phyloP scores from a whole-genome alignment of 2,113 vertebrate species.

The Grammomys surdaster region DNA sequence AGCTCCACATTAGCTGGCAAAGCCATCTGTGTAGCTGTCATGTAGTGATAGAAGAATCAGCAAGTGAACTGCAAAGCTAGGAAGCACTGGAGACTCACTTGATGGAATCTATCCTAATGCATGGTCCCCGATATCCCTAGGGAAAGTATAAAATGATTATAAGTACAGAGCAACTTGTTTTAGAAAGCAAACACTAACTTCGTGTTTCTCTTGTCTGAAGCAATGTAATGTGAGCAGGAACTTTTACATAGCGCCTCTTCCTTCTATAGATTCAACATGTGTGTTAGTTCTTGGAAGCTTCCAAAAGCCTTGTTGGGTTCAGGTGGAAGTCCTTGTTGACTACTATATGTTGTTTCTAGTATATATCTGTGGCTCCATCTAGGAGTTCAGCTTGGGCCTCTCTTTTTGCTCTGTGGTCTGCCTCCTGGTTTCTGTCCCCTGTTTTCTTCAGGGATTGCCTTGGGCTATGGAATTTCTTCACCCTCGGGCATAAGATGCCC shows the following conservation, averaged over 20 bases:
- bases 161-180: neutral
- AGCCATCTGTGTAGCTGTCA: constrained; percentile 24
- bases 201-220: neutral
- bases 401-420: neutral
- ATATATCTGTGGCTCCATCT: accelerated
- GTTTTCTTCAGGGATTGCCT: neutral
- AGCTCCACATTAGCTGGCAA: neutral
- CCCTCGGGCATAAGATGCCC: neutral
- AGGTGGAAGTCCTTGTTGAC: neutral
- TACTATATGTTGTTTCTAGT: neutral
- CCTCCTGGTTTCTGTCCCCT: neutral
- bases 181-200: constrained; percentile 15
- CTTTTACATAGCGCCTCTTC: neutral
- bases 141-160: neutral
- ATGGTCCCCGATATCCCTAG: neutral
- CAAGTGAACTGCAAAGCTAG: neutral
- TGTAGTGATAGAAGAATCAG: constrained; percentile 11
- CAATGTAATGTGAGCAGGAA: neutral
- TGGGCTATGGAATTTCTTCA: neutral
- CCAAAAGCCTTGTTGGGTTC: neutral
- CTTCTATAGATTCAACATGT: neutral
- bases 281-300: neutral
- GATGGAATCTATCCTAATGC: neutral
- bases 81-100: neutral
- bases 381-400: neutral